Conservation (phyloP, 2,888 invertebrate genomes). For the Hirtodrosophila alboralis region DNA sequence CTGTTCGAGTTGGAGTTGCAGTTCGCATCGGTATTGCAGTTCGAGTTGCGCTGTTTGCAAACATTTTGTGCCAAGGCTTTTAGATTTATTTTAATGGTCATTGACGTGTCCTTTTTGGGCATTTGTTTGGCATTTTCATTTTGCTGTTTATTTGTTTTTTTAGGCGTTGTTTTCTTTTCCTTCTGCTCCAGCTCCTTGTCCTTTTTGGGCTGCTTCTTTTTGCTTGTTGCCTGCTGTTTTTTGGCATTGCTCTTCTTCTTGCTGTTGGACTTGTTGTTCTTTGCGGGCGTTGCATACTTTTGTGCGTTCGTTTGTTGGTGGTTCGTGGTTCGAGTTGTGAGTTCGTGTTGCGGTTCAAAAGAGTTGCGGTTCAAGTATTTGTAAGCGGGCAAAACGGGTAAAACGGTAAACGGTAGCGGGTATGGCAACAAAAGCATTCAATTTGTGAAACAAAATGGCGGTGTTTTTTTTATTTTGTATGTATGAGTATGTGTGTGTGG, state of each 20-base stretch:
- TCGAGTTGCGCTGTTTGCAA: constrained; percentile 19
- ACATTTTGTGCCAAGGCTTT: constrained; percentile 68
- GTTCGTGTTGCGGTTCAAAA: constrained; percentile 34
- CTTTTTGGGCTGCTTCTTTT: constrained; percentile 45
- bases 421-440: constrained; percentile 73
- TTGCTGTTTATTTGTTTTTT: constrained; percentile 30
- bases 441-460: constrained; percentile 58
- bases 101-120: constrained; percentile 14
- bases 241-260: constrained; percentile 55
- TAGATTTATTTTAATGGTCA: constrained; percentile 78
- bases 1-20: constrained; percentile 31
- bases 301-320: constrained; percentile 25
- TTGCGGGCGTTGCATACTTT: constrained; percentile 70
- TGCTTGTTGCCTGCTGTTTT: constrained; percentile 62
- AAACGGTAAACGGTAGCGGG: constrained; percentile 56
- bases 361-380: constrained; percentile 14
- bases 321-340: constrained; percentile 4
- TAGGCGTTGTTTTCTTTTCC: constrained; percentile 30
- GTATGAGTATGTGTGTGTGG: constrained; percentile 10
- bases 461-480: constrained; percentile 17
- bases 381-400: constrained; percentile 48
- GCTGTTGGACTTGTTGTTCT: constrained; percentile 65
- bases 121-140: constrained; percentile 8
- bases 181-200: constrained; percentile 29
- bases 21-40: constrained; percentile 13